phyloP scores from a whole-genome alignment of 2,113 vertebrate species.

The Neolamprologus modestus region DNA sequence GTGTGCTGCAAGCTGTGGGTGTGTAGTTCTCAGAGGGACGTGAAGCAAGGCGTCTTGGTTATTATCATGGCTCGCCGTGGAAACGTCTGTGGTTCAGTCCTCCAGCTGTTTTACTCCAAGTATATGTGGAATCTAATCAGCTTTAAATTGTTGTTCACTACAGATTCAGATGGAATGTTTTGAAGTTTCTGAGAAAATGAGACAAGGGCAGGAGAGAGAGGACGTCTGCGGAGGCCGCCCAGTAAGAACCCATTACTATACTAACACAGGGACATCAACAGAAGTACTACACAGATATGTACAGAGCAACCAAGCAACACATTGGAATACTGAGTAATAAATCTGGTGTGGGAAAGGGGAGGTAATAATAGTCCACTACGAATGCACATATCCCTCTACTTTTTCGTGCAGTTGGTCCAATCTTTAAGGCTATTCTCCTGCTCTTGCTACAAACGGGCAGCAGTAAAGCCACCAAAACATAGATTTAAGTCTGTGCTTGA shows the following conservation, averaged over 20 bases:
- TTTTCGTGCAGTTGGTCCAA: constrained; percentile 36
- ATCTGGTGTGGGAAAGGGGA: constrained; percentile 42
- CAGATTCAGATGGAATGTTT: constrained; percentile 59
- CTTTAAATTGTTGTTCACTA: background rate
- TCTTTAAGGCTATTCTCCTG: constrained; percentile 54
- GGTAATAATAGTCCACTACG: constrained; percentile 44
- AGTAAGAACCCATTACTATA: constrained; percentile 65
- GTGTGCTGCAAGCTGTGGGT: background rate
- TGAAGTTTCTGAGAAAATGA: constrained; percentile 52
- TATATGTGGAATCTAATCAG: constrained; percentile 1
- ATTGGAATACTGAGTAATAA: constrained; percentile 51
- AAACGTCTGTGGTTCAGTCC: constrained; percentile 16
- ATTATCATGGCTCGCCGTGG: constrained; percentile 38
- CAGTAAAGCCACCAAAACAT: constrained; percentile 26
- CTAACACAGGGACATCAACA: constrained; percentile 58
- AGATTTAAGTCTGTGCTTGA: constrained; percentile 45
- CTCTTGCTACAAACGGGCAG: constrained; percentile 50
- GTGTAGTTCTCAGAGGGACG: background rate
- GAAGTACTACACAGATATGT: constrained; percentile 65
- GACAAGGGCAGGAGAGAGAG: constrained; percentile 19
- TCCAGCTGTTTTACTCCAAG: background rate
- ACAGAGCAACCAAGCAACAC: constrained; percentile 66
- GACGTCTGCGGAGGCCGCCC: constrained; percentile 43
- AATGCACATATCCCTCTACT: constrained; percentile 41
- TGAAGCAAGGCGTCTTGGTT: constrained; percentile 34